phyloP scores from a whole-genome alignment of 2,797 vertebrate species.

The Hafferia zeledoni region DNA sequence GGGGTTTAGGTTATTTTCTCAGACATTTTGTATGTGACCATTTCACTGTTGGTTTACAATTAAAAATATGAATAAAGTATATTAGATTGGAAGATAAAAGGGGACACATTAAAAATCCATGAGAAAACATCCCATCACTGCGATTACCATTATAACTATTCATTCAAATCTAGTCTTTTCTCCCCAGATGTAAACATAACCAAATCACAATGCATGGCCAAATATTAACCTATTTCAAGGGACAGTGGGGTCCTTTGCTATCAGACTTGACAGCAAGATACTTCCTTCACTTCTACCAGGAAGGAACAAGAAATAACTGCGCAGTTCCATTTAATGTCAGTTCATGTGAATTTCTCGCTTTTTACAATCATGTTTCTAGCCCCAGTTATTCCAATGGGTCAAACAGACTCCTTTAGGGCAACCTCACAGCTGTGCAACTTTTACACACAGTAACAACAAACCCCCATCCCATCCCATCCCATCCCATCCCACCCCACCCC shows the following conservation, averaged over 20 bases:
- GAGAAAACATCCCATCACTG: background rate
- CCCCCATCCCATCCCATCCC: background rate
- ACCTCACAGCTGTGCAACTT: background rate
- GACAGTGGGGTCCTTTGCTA: background rate
- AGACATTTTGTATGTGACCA: background rate
- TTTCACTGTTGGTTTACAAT: background rate
- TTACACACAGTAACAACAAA: accelerated
- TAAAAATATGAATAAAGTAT: background rate
- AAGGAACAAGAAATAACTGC: background rate
- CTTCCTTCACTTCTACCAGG: background rate
- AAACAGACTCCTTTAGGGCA: background rate
- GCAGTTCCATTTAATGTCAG: accelerated
- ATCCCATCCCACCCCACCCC: accelerated
- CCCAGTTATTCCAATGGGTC: background rate
- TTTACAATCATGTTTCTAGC: background rate
- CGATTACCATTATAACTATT: background rate
- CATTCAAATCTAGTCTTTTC: background rate
- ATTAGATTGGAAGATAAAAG: background rate
- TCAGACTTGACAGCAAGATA: background rate
- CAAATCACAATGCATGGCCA: background rate
- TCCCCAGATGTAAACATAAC: background rate
- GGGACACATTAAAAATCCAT: background rate
- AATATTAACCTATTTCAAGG: background rate
- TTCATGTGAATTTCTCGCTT: background rate
- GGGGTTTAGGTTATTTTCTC: background rate